Base-by-base conservation (phyloP, 1,140 invertebrate species). In the Drosophila micromelanica region DNA sequence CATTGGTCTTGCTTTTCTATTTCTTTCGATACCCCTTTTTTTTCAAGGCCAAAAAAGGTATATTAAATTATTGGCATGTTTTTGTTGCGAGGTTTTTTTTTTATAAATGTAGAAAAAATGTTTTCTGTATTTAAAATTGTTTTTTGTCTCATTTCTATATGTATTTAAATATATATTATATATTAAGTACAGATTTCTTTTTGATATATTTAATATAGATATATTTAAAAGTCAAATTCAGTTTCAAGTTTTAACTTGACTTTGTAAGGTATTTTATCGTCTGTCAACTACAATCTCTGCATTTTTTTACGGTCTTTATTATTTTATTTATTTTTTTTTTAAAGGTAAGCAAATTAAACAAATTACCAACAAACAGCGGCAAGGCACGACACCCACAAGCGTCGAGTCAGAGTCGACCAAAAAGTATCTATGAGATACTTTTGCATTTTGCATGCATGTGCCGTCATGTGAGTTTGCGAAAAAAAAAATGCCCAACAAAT, bases 331-430 rank as follows among this genome's bases (percentile, higher is more conserved):
- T n/a, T 61, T 64, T 64, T 37, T 27, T 45, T 27, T 40, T 77
- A 49, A 89, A 80, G 80, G 78, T 74, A 89, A 79, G 84, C 84
- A 87, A 87, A 87, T 87, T 87, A 87, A 87, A 87, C 82, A 87
- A 89, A 87, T 87, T 87, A 87, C 82, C 45, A 74, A 74, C 67
- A 71, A 57, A 60, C 49, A 20, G 38, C 3, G 48, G 60, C 60
- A 52, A 30, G 23, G 11, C 13, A 43, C 38, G 48, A 35, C 56
- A 49, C 73, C 32, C 46, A 17, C 37, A 27, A 27, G 27, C 27
- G 12, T 27, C 27, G 45, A 49, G 37, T 60, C 20, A 13, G 23
- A 55, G 38, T 55, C 42, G 55, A 45, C 17, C 54, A 51, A 5
- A 61, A 62, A 52, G 75, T 87, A 89, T 82, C 78, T 78, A 51